phyloP scores from a whole-genome alignment of 2,113 vertebrate species.

The Paramisgurnus dabryanus region DNA sequence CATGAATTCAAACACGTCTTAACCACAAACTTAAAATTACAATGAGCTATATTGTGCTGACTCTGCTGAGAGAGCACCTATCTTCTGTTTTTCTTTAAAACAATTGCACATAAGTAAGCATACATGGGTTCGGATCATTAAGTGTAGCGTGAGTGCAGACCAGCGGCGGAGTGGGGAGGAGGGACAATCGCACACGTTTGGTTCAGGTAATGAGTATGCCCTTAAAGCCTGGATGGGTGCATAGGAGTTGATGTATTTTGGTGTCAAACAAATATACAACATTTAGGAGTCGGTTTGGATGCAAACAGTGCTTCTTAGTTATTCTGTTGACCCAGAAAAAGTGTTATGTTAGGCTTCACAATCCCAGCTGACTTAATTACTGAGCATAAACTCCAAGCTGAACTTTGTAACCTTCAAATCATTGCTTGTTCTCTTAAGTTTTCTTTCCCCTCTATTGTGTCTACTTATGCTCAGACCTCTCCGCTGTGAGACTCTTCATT shows the following conservation, averaged over 20 bases:
- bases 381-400: slow-evolving; percentile 57
- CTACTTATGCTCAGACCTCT: slow-evolving; percentile 57
- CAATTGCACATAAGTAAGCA: too few species aligned
- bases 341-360: slow-evolving; percentile 42
- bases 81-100: too few species aligned
- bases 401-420: slow-evolving; percentile 61
- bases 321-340: slow-evolving; percentile 61
- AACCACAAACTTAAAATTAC: too few species aligned
- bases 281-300: slow-evolving; percentile 35
- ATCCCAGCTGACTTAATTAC: slow-evolving; percentile 64
- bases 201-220: too few species aligned
- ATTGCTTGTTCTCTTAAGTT: slow-evolving; percentile 45
- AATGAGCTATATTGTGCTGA: too few species aligned
- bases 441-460: slow-evolving; percentile 7
- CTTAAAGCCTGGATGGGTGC: background rate
- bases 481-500: slow-evolving; percentile 56
- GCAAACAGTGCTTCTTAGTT: slow-evolving; percentile 45
- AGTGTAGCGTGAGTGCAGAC: too few species aligned
- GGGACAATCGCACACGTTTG: too few species aligned
- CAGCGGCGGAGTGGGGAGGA: too few species aligned
- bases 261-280: slow-evolving; percentile 39
- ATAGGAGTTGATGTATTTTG: background rate
- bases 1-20: too few species aligned
- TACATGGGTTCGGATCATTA: too few species aligned
- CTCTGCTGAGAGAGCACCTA: too few species aligned